Evolutionary conservation across 1,140 invertebrate genomes (phyloP), one percentile per base, ranked within the genome.

Genomic region (Saxidomus purpurata): DNA sequence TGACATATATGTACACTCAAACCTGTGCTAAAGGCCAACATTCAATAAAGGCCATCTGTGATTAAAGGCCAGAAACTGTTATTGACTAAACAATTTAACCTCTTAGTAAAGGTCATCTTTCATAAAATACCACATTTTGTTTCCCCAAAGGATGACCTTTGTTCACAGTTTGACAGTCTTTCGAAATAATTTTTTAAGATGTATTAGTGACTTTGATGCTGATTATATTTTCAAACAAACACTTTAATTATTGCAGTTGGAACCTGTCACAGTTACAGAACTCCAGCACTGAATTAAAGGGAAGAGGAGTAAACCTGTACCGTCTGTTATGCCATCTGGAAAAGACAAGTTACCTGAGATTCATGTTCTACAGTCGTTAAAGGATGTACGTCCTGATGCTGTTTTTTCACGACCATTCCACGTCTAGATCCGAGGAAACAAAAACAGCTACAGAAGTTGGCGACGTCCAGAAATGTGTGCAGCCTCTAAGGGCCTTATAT

Each of bases 401-500:
- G 82, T 85, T 69, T 85, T 71, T 85, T 85, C 47, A 28, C 63
- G 2, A 71, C 36, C 6, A 74, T 85, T 2, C 82, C 82, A 28
- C 82, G 63, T 36, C 67, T 85, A 15, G 82, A 85, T 85, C 82
- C 82, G 63, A 71, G 34, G 82, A 85, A 17, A 85, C 82, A 34
- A 63, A 85, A 36, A 71, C 82, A 31, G 82, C 63, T 4, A n/a
- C 82, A 28, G 82, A 85, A 85, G 49, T 22, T 9, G 82, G 69
- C 6, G 82, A 85, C 43, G 2, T 17, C 22, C 49, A 74, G 1
- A 8, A 43, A 31, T 17, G 11, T 38, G 36, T 85, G n/a, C 4
- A 85, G 17, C 82, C 82, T 49, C 63, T 85, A 15, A 85, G 82
- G 52, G 80, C 1, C n/a, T 9, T 82, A 4, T 52, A 17, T 28